These are phyloP conservation scores for Coenonympha arcania DNA, from an alignment of 2,888 invertebrate genomes.

Conservation along the genomic window DNA sequence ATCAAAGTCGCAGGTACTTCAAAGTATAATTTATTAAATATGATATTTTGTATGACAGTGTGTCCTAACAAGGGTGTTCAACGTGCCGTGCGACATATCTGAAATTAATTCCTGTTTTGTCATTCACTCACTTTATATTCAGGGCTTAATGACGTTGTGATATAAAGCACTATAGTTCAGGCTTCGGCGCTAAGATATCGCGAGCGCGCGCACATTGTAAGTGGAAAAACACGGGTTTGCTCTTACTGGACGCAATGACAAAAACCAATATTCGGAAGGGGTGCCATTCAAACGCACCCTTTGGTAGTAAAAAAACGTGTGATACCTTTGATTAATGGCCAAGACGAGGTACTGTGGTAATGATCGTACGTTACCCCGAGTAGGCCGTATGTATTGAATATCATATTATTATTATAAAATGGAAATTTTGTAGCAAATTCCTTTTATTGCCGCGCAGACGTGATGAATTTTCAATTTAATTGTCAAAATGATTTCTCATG, in stretches of 20 bases:
- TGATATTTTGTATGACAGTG: conserved; percentile 31
- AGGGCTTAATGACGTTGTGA: conserved; percentile 66
- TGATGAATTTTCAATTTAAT: no score
- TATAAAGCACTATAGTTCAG: conserved; percentile 61
- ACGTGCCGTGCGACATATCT: conserved; percentile 69
- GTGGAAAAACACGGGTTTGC: conserved; percentile 71
- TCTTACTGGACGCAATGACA: conserved; percentile 67
- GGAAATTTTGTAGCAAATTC: not conserved
- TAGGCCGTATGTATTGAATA: not conserved
- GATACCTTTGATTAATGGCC: conserved; percentile 67
- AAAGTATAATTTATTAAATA: not conserved
- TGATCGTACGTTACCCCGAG: conserved; percentile 1
- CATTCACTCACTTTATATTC: conserved; percentile 72
- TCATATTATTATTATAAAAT: no score
- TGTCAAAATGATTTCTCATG: no score
- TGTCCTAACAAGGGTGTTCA: conserved; percentile 45
- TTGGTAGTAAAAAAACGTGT: conserved; percentile 60
- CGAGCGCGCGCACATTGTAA: conserved; percentile 55
- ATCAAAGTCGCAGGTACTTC: no score
- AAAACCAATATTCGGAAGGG: conserved; percentile 74
- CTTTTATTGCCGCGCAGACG: not conserved
- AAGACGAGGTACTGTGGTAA: conserved; percentile 33
- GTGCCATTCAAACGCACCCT: conserved; percentile 66
- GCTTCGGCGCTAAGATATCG: conserved; percentile 58
- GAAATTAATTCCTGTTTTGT: conserved; percentile 74